Percentiles rank a stretch among this genome's conserved stretches.
Conservation (phyloP, 1,140 invertebrate genomes). For the Pemphigus obesinymphae region DNA sequence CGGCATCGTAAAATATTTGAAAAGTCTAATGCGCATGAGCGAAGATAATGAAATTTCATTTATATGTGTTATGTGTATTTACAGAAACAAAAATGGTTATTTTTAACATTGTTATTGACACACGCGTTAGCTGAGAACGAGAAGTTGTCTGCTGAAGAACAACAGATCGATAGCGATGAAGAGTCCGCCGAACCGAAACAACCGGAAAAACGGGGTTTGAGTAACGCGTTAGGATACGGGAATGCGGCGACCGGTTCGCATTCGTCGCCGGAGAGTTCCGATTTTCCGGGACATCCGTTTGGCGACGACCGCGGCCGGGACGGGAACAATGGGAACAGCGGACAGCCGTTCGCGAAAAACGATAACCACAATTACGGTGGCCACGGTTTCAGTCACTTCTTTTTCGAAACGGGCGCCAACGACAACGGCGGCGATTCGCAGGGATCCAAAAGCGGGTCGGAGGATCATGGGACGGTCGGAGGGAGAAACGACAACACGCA, state of each 20-base stretch:
- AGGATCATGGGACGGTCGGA: background rate
- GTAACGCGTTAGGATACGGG: conserved; percentile 50
- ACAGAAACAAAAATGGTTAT: conserved; percentile 35
- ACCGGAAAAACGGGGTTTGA: conserved; percentile 63
- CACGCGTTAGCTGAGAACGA: background rate
- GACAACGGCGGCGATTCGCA: background rate
- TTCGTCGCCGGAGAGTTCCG: background rate
- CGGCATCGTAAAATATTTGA: too few relatives aligned
- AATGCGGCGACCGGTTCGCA: background rate
- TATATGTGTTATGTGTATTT: background rate
- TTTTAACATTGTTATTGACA: conserved; percentile 9
- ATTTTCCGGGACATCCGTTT: background rate
- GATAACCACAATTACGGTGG: background rate
- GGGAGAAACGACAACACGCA: background rate
- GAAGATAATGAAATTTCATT: too few relatives aligned
- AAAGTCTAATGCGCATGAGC: too few relatives aligned
- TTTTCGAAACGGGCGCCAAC: background rate
- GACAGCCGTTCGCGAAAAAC: background rate
- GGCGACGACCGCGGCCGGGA: background rate
- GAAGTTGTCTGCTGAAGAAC: background rate
- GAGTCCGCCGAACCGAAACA: conserved; percentile 54
- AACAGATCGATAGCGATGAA: background rate
- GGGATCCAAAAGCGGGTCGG: background rate
- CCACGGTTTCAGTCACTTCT: conserved; percentile 1
- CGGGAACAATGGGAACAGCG: background rate